Base-by-base conservation (phyloP, 2,113 vertebrate species). In the Sander lucioperca region DNA sequence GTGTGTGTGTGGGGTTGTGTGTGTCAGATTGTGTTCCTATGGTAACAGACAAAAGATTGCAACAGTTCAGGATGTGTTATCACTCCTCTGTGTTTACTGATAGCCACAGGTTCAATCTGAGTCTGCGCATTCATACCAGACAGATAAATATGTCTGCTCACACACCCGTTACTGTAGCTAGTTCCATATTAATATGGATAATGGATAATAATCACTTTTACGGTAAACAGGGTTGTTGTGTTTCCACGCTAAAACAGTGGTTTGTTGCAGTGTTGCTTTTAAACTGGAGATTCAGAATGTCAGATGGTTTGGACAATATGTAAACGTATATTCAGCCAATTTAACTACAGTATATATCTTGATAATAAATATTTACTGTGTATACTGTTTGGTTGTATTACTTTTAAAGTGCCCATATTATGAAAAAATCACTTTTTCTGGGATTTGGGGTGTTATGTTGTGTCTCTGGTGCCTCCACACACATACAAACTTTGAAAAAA, bases 1-100 rank as follows among this genome's bases (percentile, higher is more conserved):
- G 16, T 47, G 48, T 59, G 39, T 63, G 59, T 79, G 48, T 78
- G 79, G 82, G 48, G 18, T 15, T 51, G n/a, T 23, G 19, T 39
- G 30, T 54, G 67, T 23, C 79, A 83, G 56, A 81, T 76, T 66
- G 67, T 62, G 87, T 90, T 90, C 36, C 88, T 76, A 89, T 92
- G 85, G 86, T 79, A 85, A 93, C 84, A 79, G 82, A 58, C 56
- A 80, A 74, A 79, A 77, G 63, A 82, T 70, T 71, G 72, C 70
- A 86, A 65, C 76, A 66, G 64, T 82, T 86, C 1, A 10, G 59
- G 58, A 54, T 33, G 27, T 75, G 61, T 21, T 11, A 59, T 90
- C 64, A 51, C 65, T 70, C 7, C 58, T 74, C 76, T 50, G 21
- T 87, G 74, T 86, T 87, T 74, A 80, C 64, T 13, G 58, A 86